phyloP scores from a whole-genome alignment of 2,797 vertebrate species.

The Gobio occitaniae region DNA sequence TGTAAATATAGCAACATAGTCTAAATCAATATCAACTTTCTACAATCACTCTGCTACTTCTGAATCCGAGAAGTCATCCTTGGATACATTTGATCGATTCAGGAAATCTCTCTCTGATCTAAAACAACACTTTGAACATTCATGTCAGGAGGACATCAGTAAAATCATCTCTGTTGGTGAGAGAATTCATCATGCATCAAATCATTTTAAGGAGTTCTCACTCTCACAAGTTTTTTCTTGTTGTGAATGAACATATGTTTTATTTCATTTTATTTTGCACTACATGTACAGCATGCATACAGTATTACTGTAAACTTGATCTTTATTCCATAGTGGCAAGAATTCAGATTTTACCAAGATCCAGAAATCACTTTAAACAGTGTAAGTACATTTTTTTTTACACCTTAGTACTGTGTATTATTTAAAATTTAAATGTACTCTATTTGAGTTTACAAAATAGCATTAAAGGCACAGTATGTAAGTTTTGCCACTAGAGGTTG shows the following conservation, averaged over 20 bases:
- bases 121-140: constrained; percentile 23
- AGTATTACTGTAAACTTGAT: not conserved
- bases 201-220: not conserved
- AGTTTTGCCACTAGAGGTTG: too few species aligned
- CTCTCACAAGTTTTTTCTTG: not conserved
- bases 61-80: not conserved
- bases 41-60: not conserved
- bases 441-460: not conserved
- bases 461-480: too few species aligned
- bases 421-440: not conserved
- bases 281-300: not conserved
- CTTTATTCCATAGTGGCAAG: not conserved
- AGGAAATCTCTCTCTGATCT: constrained; percentile 37
- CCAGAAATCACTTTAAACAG: constrained; percentile 5
- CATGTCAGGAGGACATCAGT: constrained; percentile 8
- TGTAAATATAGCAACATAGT: too few species aligned
- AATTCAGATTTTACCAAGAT: constrained; percentile 8
- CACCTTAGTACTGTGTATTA: not conserved
- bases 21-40: not conserved
- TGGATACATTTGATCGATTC: constrained; percentile 1
- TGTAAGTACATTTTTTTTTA: not conserved
- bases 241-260: not conserved
- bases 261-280: not conserved
- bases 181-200: not conserved
- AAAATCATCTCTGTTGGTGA: constrained; percentile 8